These are phyloP conservation scores for Atta texana DNA, from an alignment of 1,140 invertebrate species.

Conservation along the genomic window DNA sequence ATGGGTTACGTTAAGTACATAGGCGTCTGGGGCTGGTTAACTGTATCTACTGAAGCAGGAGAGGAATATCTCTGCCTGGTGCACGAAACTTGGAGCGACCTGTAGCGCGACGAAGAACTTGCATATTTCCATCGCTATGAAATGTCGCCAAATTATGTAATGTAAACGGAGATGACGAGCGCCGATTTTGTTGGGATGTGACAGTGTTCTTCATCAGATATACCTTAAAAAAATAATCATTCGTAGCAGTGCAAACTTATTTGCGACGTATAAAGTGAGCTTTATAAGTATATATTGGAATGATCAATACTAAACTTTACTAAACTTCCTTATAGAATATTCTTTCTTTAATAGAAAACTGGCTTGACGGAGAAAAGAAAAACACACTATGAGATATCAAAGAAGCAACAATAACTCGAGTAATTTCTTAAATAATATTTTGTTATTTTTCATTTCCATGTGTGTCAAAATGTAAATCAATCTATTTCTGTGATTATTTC, in stretches of 20 bases:
- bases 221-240: neutral
- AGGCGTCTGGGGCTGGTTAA: slow-evolving; percentile 84
- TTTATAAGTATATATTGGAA: no score
- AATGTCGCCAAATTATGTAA: slow-evolving; percentile 1
- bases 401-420: no score
- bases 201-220: neutral
- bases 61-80: slow-evolving; percentile 33
- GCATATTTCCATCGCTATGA: slow-evolving; percentile 27
- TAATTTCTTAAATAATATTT: no score
- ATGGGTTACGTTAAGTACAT: slow-evolving; percentile 86
- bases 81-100: slow-evolving; percentile 77
- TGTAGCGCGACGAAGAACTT: slow-evolving; percentile 61
- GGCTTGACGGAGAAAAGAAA: no score
- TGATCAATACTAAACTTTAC: no score
- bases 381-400: no score
- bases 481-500: no score
- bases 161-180: neutral
- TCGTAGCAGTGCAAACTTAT: neutral
- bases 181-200: neutral
- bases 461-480: no score
- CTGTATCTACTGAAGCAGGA: slow-evolving; percentile 74
- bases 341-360: no score
- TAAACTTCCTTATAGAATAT: no score
- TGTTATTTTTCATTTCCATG: no score
- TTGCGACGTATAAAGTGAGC: neutral